Percentiles rank a stretch among this genome's conserved stretches.
phyloP scores from a whole-genome alignment of 2,888 invertebrate genomes.

The Zygogramma bicolorata region DNA sequence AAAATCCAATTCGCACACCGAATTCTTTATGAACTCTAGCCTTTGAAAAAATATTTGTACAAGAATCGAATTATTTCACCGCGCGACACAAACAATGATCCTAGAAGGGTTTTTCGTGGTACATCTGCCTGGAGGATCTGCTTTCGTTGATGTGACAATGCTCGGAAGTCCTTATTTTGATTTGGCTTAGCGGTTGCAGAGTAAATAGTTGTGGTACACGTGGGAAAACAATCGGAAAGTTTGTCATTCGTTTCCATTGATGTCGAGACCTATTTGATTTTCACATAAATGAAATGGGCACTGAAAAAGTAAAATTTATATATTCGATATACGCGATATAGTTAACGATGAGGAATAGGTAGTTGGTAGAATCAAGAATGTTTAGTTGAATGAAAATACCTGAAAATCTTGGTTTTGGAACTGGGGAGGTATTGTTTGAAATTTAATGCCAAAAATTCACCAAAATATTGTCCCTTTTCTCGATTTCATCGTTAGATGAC shows the following conservation, averaged over 20 bases:
- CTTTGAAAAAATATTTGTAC: slow-evolving; percentile 39
- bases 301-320: no score
- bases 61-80: slow-evolving; percentile 30
- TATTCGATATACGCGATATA: no score
- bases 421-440: no score
- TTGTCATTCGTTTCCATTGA: background rate
- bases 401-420: no score
- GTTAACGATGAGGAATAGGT: no score
- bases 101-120: slow-evolving; percentile 35
- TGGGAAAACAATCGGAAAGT: slow-evolving; percentile 12
- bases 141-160: slow-evolving; percentile 38
- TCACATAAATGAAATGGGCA: no score
- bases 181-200: slow-evolving; percentile 19
- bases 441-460: no score
- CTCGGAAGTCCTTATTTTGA: slow-evolving; percentile 34
- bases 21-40: slow-evolving; percentile 28
- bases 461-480: no score
- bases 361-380: no score
- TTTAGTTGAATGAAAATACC: no score
- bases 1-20: slow-evolving; percentile 35
- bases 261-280: no score
- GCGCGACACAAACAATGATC: background rate
- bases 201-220: slow-evolving; percentile 18
- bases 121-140: slow-evolving; percentile 35
- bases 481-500: no score